Percentiles rank a stretch among this genome's conserved stretches.
Evolutionary conservation across 2,113 vertebrate species (phyloP).

Genomic region (Canis aureus): DNA sequence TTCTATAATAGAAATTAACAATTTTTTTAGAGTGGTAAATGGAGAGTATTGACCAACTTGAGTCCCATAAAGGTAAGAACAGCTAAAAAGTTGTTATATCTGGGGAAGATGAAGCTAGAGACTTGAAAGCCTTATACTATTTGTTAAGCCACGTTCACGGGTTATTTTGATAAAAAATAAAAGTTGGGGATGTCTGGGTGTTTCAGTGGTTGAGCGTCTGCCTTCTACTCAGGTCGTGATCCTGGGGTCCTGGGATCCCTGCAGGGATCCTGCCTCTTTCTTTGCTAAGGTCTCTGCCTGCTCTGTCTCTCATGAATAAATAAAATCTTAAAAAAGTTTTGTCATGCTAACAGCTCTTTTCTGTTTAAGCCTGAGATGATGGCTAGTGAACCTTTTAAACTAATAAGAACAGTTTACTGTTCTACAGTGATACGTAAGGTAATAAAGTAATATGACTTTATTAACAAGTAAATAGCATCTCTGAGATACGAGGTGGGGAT

Average conservation of each 20-base stretch:
- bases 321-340: not conserved
- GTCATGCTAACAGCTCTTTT: not conserved
- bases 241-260: too few relatives aligned
- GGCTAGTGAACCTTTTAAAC: not conserved
- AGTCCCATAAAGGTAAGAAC: not conserved
- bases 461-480: not conserved
- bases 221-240: too few relatives aligned
- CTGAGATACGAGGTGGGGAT: not conserved
- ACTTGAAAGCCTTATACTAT: not conserved
- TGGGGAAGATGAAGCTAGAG: not conserved
- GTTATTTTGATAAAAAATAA: not conserved
- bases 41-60: not conserved
- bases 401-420: not conserved
- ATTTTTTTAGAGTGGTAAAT: not conserved
- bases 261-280: too few relatives aligned
- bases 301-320: too few relatives aligned
- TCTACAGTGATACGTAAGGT: too few relatives aligned
- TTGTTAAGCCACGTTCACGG: not conserved
- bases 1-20: not conserved
- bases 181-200: too few relatives aligned
- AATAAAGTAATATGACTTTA: not conserved
- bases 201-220: too few relatives aligned
- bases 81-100: not conserved
- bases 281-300: too few relatives aligned
- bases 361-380: not conserved